Evolutionary conservation across 2,113 vertebrate genomes (phyloP), one percentile per base, ranked within the genome.

Genomic region (Ictalurus furcatus): DNA sequence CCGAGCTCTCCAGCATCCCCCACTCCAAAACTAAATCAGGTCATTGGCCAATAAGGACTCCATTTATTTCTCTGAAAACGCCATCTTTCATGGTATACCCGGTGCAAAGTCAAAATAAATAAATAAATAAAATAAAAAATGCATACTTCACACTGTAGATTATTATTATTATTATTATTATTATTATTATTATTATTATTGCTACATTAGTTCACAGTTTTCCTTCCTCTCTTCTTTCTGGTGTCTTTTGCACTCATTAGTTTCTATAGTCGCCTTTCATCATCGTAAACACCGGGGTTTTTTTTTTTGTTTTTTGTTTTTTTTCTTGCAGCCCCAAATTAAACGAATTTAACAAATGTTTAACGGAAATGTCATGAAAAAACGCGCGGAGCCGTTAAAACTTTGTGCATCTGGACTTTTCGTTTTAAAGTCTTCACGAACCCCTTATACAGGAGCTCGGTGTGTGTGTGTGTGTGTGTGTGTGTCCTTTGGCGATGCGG

Each of bases 31-130:
- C 88, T 92, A 92, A 92, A 93, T 91, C 90, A 93, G 92, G 91
- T 92, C 91, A 93, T 91, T 90, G 90, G 90, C 90, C 91, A 93
- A 83, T 91, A 93, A 93, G 90, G 92, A 88, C 91, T 91, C 87
- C 90, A 88, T 90, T 91, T 92, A 89, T 92, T 89, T 91, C 88
- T 88, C 34, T 85, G 63, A 91, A 87, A 58, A 83, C 0, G 80
- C 63, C 85, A 59, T 88, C 17, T 56, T 59, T 79, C 88, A 23
- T 19, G 67, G 56, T 58, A n/a, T 23, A 34, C 54, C 34, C 58
- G 52, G 52, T 58, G 52, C 30, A 59, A 34, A 83, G 79, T 58
- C 1, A n/a, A 28, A 28, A 19, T 34, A 34, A 34, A 34, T 34
- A 81, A 58, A 56, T 30, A 17, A 7, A 5, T 25, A 58, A 58